Evolutionary conservation across 2,113 vertebrate genomes (phyloP).

Genomic region (Oostethus manadensis): DNA sequence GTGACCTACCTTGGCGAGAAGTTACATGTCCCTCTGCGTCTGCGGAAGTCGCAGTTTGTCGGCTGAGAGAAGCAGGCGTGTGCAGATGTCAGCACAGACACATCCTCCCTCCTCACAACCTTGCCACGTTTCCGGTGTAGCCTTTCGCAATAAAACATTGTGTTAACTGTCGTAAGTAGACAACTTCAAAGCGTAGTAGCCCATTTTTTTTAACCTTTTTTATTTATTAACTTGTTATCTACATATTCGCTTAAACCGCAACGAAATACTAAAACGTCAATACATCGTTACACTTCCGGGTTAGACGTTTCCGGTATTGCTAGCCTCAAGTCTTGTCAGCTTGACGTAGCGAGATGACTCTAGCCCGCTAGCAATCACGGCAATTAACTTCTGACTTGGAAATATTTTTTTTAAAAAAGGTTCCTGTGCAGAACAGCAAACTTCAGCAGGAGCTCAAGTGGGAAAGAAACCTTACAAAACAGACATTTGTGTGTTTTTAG

Average conservation of each 20-base stretch:
- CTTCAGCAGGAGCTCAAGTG: no score
- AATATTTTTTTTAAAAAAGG: background rate
- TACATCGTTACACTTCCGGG: conserved; percentile 22
- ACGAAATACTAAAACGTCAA: no score
- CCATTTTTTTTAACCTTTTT: no score
- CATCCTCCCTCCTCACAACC: conserved; percentile 48
- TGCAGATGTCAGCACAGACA: conserved; percentile 65
- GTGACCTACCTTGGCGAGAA: conserved; percentile 41
- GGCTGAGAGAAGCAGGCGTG: conserved; percentile 48
- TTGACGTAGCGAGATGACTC: conserved; percentile 14
- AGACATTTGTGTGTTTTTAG: no score
- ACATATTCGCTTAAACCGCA: no score
- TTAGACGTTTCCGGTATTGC: background rate
- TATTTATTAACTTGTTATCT: no score
- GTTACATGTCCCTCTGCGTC: conserved; percentile 48
- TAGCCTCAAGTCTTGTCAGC: background rate
- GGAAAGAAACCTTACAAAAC: no score
- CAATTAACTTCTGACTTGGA: background rate
- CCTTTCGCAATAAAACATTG: conserved; percentile 36
- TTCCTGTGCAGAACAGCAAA: no score
- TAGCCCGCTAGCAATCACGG: conserved; percentile 30
- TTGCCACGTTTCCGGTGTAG: conserved; percentile 2
- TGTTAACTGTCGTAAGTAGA: no score
- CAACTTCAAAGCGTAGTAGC: no score
- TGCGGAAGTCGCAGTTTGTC: conserved; percentile 18